Evolutionary conservation across 2,888 invertebrate species (phyloP), one percentile per base, ranked within the genome.

Genomic region (Volucella inanis): DNA sequence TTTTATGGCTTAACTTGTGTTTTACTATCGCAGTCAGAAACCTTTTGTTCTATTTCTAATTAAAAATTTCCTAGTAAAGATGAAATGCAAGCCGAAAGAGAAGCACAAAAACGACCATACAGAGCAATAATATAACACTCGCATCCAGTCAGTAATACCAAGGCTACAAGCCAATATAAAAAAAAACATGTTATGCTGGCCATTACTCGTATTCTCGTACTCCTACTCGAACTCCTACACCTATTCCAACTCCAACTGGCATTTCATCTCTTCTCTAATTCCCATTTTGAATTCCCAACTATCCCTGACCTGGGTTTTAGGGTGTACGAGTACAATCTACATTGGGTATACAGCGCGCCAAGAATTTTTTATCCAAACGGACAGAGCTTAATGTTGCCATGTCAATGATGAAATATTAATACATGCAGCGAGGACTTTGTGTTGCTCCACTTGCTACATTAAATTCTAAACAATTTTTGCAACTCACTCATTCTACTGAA

Each of bases 371-470:
- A 8, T 12, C 11, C 49, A 57, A 38, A 12, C 65, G 31, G 38
- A 65, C n/a, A n/a, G 45, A 10, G 50, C 50, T 71, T 71, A 59
- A 22, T 45, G 76, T 59, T 55, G 45, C 50, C 38, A 38, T 39
- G 68, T 71, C 65, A 65, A 55, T 70, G 52, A 45, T 54, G 31
- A 59, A 76, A 64, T 47, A 71, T 64, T 54, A 76, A 71, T 77
- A 64, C 65, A 71, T 61, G 65, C 55, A 43, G 52, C 57, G 38
- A 38, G 70, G 8, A 31, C 31, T 50, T 64, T 50, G 50, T 68
- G 62, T 57, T 70, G 80, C 55, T 39, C 14, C 47, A 54, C 65
- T 47, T 70, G 52, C 52, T 52, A 52, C 54, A 81, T 76, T 47
- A n/a, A 76, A 76, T 68, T 55, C 55, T 39, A 47, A 55, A 41